Evolutionary conservation across 1,140 invertebrate species (phyloP), one percentile per base, ranked within the genome.

Genomic region (Apis laboriosa): DNA sequence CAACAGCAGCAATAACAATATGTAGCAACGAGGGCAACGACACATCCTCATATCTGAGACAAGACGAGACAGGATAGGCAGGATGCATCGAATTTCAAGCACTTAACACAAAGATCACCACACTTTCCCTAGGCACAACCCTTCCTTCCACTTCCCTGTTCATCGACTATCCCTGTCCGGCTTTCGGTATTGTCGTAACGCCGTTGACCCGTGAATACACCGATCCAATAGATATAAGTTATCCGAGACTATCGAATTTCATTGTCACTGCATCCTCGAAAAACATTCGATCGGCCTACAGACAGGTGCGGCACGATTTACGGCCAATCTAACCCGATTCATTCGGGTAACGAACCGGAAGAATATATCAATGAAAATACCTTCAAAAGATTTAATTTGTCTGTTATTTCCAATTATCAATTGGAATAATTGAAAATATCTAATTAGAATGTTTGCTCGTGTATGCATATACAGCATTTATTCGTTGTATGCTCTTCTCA

Each of bases 51-150:
- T 58, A 72, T 67, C 55, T 19, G 63, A 75, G 70, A 61, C 77
- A 53, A 49, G 71, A 24, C 55, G 51, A 73, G 15, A 88, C 89
- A 90, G 90, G 90, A 90, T 88, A 83, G 89, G 89, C 88, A 88
- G 67, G 86, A 89, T 88, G 83, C 80, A 88, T 89, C 85, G 86
- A 90, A 89, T 90, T 90, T 88, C 77, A 86, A 85, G 78, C 84
- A 83, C 80, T 90, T 86, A 90, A 88, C 83, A 75, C 85, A 86
- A 86, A 81, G 84, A 83, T 88, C 78, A 53, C n/a, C 63, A 68
- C 61, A 67, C 71, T 80, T 67, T 80, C 56, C 75, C 24, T 21
- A 43, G 17, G 53, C 49, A 13, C 71, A 9, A 55, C 75, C 66
- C 83, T 72, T 72, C 74, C 85, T 70, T 11, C 64, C 70, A 28